phyloP scores from a whole-genome alignment of 2,888 invertebrate genomes.

The Caenorhabditis doughertyi region DNA sequence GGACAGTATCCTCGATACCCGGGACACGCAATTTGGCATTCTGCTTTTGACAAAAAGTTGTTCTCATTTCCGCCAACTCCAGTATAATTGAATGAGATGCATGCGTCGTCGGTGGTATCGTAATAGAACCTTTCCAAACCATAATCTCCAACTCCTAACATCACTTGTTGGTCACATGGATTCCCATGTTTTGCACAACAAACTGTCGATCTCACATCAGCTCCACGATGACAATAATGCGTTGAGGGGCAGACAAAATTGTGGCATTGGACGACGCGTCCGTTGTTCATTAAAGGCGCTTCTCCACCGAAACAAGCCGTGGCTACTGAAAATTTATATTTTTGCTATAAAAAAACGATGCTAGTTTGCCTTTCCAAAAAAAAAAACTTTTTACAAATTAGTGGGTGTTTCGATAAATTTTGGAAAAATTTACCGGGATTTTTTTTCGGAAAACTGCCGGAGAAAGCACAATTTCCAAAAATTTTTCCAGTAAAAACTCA shows the following conservation, averaged over 20 bases:
- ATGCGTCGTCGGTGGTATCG: constrained; percentile 72
- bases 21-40: constrained; percentile 75
- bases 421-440: no score
- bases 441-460: no score
- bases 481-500: no score
- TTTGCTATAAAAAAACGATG: neutral
- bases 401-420: no score
- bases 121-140: constrained; percentile 75
- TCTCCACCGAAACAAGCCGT: constrained; percentile 75
- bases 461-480: no score
- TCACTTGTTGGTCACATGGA: constrained; percentile 77
- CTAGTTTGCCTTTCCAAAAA: no score
- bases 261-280: constrained; percentile 71
- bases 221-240: constrained; percentile 78
- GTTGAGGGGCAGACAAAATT: constrained; percentile 73
- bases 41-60: constrained; percentile 77
- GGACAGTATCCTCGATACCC: constrained; percentile 76
- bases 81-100: constrained; percentile 76
- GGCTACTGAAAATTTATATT: constrained; percentile 72
- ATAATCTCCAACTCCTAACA: constrained; percentile 75
- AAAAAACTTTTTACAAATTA: no score
- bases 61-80: constrained; percentile 80
- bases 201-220: constrained; percentile 67
- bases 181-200: constrained; percentile 76
- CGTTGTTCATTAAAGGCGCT: constrained; percentile 68